Base-by-base conservation (phyloP, 2,888 invertebrate genomes). In the Aquatica leii region DNA sequence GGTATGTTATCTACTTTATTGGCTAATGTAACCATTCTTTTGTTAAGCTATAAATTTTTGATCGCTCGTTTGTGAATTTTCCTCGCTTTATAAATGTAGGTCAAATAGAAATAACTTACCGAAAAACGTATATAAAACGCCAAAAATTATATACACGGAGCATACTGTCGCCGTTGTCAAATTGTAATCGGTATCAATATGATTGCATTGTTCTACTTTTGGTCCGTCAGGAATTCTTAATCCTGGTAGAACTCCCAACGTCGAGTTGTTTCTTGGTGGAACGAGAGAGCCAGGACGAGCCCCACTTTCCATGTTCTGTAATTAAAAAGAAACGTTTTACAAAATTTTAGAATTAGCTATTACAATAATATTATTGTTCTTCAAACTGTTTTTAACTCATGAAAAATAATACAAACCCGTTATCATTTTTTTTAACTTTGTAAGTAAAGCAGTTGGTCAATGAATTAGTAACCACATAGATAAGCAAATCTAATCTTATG, bases 81-180 rank as follows among this genome's bases (percentile, higher is more conserved):
- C 40, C 51, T 53, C 49, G 14, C 31, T 35, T 50, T 37, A 48
- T 12, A 15, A 49, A 62, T 62, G 14, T 48, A 48, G 62, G 62
- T 62, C 57, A 62, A 46, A 48, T 46, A 14, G 18, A 52, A 31
- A 35, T 52, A 17, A 52, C 88, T 88, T 82, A 93, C 93, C 94
- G 79, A 93, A 90, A 69, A 94, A 85, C 67, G 92, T 92, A 79
- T 93, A 94, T 61, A 94, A 87, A 71, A 94, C 87, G 64, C 94
- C 94, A 81, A 94, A 92, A 41, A 91, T 86, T 71, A 91, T 87
- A 77, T 90, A 90, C 84, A 90, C 87, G 65, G 87, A 87, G 80
- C 89, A 89, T 67, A 91, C 85, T 62, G 88, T 82, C 62, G 90
- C 88, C 20, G 87, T 84, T 48, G 87, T 82, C 49, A 89, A 85